A percentile compares a stretch with the other conserved stretches of the same genome.
Conservation (phyloP, 2,797 vertebrate species). For the Halcyon smyrnensis region DNA sequence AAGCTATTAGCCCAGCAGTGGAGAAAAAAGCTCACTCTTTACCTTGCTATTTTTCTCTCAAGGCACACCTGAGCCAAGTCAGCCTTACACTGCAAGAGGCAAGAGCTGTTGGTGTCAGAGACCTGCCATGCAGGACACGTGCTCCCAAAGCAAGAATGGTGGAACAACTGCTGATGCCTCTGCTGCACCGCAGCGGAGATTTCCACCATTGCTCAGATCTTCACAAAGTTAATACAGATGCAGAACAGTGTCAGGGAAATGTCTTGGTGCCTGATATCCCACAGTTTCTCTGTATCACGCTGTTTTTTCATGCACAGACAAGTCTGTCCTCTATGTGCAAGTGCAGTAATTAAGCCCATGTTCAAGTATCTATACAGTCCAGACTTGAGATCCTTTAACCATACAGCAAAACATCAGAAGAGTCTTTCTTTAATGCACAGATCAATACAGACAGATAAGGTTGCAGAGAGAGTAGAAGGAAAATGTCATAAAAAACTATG, state of each 20-base stretch:
- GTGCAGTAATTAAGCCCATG: neutral
- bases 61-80: neutral
- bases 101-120: neutral
- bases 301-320: rapidly evolving
- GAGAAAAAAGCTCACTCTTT: neutral
- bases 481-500: neutral
- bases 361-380: neutral
- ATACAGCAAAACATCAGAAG: neutral
- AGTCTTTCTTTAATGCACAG: neutral
- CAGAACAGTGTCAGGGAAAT: neutral
- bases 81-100: neutral
- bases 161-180: neutral
- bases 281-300: neutral
- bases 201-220: neutral
- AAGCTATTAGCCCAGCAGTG: neutral
- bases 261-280: neutral
- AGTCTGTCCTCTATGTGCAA: neutral
- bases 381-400: neutral
- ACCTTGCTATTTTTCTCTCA: neutral
- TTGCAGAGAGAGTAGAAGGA: neutral
- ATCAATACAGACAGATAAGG: neutral
- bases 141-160: neutral
- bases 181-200: neutral
- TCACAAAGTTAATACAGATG: neutral
- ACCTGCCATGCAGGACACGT: rapidly evolving